Evolutionary conservation across 2,113 vertebrate genomes (phyloP).

Genomic region (Ranitomeya variabilis): DNA sequence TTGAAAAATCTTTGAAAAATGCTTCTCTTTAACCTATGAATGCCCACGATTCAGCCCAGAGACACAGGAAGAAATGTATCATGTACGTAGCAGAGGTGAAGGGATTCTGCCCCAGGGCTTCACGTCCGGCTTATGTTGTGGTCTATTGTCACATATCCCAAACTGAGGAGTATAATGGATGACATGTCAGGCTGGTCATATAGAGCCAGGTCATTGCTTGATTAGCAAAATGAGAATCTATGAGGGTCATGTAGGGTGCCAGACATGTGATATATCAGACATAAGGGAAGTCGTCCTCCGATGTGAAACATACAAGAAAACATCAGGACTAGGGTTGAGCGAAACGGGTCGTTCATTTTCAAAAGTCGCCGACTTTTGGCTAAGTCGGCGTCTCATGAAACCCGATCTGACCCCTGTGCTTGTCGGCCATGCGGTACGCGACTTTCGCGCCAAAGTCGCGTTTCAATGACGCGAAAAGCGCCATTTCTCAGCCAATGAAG

Average conservation of each 20-base stretch:
- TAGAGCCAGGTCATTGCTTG: neutral
- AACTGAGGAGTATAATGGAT: neutral
- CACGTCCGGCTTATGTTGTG: neutral
- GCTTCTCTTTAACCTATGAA: neutral
- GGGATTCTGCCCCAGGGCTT: neutral
- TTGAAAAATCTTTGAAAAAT: neutral
- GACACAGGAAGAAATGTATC: neutral
- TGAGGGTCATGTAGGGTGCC: neutral
- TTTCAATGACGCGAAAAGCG: no score
- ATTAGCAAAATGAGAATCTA: neutral
- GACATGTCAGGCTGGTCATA: neutral
- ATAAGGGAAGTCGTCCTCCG: neutral
- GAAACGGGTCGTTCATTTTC: no score
- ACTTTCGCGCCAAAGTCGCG: no score
- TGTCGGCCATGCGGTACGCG: no score
- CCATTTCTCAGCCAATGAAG: no score
- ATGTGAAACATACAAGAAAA: neutral
- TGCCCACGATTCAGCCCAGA: neutral
- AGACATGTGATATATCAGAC: neutral
- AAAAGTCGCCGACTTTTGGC: no score
- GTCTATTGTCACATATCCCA: neutral
- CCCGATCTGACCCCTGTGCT: no score
- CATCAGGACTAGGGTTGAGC: neutral
- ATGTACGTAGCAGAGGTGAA: neutral
- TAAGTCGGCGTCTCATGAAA: no score